Percentiles rank a stretch among this genome's conserved stretches.
These are phyloP conservation scores for Schmidtea mediterranea DNA, from an alignment of 1,140 invertebrate genomes.

Conservation along the genomic window DNA sequence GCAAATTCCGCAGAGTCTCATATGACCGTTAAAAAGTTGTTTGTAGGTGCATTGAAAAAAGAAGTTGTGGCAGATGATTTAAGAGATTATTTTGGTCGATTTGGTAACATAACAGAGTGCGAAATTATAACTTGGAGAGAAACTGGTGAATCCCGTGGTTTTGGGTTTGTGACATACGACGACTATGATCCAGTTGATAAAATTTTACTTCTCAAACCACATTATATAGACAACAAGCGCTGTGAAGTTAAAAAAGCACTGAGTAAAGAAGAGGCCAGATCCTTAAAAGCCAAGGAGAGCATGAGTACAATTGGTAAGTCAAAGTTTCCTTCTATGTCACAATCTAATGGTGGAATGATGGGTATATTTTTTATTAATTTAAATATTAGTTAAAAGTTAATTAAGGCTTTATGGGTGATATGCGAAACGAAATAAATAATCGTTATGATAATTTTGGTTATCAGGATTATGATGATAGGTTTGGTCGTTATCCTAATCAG, in stretches of 20 bases:
- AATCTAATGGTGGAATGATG: too few species aligned
- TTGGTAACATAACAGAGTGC: constrained; percentile 15
- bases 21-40: constrained; percentile 72
- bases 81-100: constrained; percentile 11
- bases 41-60: constrained; percentile 42
- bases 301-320: too few species aligned
- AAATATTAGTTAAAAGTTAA: too few species aligned
- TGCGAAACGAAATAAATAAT: background rate
- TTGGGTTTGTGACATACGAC: constrained; percentile 18
- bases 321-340: too few species aligned
- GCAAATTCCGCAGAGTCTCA: constrained; percentile 62
- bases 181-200: constrained; percentile 22
- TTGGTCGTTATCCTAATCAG: constrained; percentile 1
- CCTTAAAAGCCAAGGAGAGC: background rate
- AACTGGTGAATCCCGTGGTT: constrained; percentile 18
- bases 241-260: constrained; percentile 4
- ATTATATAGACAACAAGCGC: background rate
- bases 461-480: constrained; percentile 1
- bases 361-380: too few species aligned
- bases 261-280: background rate
- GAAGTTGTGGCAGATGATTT: constrained; percentile 10
- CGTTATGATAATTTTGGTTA: constrained; percentile 1
- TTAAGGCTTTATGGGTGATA: too few species aligned
- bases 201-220: background rate
- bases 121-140: constrained; percentile 17